Base-by-base conservation (phyloP, 2,888 invertebrate genomes). In the Cephus runcator region DNA sequence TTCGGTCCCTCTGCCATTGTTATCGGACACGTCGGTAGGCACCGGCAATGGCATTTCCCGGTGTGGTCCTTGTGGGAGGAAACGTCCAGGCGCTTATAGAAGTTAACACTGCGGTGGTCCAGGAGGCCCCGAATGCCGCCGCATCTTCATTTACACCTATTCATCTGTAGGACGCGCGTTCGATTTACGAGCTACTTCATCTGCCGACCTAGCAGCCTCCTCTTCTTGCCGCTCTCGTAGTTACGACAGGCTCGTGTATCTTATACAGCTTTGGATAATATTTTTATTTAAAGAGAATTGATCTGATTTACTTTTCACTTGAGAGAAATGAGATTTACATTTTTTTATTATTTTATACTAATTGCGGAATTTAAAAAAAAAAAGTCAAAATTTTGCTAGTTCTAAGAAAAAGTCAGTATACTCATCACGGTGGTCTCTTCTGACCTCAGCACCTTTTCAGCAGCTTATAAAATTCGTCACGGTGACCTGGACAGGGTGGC, bases 121-220 rank as follows among this genome's bases (percentile, higher is more conserved):
- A 69, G 36, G 15, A 40, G 36, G 36, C 36, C 12, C 36, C 36
- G 36, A 40, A 40, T 40, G 36, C 36, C 36, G 86, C 88, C 88
- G 88, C 88, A 90, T 90, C 89, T 90, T 91, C 90, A 90, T 90
- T 91, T 90, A 89, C 90, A 91, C 91, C 90, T 91, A 90, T 91
- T 90, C 89, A 89, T 40, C 36, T 40, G 36, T 15, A 40, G 36
- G 36, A 86, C 84, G 82, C 81, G 83, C 83, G 82, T 81, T 82
- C 83, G 74, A 87, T 89, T 88, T 88, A 89, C 87, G 89, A 88
- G 88, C 88, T 84, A 85, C 86, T 87, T 87, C 83, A 81, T 83
- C 82, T 84, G 36, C 36, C 36, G 36, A 40, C 36, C 36, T 40
- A 40, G 36, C 36, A 40, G 36, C 36, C 36, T 40, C 36, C 36